Conservation (phyloP, 1,140 invertebrate species). For the Lasioglossum albipes region DNA sequence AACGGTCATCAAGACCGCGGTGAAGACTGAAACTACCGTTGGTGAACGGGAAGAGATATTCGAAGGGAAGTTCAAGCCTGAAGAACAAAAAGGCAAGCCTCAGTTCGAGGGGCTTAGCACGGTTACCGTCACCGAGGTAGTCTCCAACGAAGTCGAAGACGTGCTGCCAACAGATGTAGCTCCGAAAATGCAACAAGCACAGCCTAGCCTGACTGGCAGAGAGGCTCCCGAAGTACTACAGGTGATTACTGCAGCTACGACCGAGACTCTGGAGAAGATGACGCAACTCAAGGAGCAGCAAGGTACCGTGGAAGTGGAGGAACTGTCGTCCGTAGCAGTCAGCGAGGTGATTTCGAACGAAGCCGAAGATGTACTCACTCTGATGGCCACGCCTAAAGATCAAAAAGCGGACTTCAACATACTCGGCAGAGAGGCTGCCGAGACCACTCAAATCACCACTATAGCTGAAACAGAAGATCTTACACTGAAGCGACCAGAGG, state of each 20-base stretch:
- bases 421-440: conserved; percentile 67
- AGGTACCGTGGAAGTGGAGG: conserved; percentile 62
- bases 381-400: conserved; percentile 54
- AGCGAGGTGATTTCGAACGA: conserved; percentile 67
- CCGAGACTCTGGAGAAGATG: conserved; percentile 56
- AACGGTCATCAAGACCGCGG: conserved; percentile 76
- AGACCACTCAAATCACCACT: conserved; percentile 68
- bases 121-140: conserved; percentile 67
- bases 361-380: conserved; percentile 59
- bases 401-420: conserved; percentile 66
- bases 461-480: conserved; percentile 22
- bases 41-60: conserved; percentile 70
- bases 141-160: conserved; percentile 71
- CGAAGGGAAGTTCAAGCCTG: conserved; percentile 52
- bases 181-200: conserved; percentile 67
- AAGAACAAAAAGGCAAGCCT: conserved; percentile 64
- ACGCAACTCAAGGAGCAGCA: conserved; percentile 58
- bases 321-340: conserved; percentile 64
- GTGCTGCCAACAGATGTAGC: conserved; percentile 46
- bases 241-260: conserved; percentile 65
- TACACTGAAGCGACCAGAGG: conserved; percentile 39
- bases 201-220: conserved; percentile 58
- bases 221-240: conserved; percentile 68
- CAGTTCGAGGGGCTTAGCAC: conserved; percentile 67
- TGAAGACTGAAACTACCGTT: conserved; percentile 72